Evolutionary conservation across 2,797 vertebrate species (phyloP).

Genomic region (Crocidura indochinensis): DNA sequence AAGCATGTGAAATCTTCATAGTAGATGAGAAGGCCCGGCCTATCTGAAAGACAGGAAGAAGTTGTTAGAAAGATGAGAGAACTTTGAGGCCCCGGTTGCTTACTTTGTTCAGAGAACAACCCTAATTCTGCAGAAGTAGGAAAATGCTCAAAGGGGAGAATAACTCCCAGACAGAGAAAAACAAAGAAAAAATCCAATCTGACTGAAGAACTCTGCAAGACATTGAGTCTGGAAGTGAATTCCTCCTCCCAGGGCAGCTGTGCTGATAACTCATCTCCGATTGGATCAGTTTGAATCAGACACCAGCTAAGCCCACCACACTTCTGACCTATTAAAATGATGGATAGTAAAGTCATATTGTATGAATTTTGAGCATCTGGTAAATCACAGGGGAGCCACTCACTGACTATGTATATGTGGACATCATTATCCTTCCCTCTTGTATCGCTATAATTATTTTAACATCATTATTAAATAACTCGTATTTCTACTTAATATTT

Average conservation of each 20-base stretch:
- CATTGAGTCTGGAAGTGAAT: not conserved
- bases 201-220: not conserved
- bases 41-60: not conserved
- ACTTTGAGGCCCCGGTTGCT: not conserved
- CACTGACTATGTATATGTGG: not conserved
- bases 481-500: not conserved
- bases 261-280: not conserved
- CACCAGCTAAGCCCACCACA: not conserved
- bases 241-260: not conserved
- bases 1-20: not conserved
- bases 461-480: not conserved
- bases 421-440: not conserved
- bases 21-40: not conserved
- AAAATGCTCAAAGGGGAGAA: not conserved
- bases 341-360: not conserved
- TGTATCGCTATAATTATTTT: not conserved
- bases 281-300: not conserved
- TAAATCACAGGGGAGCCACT: not conserved
- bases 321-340: not conserved
- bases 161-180: not conserved
- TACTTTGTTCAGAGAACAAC: not conserved
- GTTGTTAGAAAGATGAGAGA: not conserved
- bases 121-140: not conserved
- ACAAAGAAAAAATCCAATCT: not conserved
- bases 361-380: not conserved